phyloP scores from a whole-genome alignment of 1,140 invertebrate genomes.

The Anagrus nilaparvatae region DNA sequence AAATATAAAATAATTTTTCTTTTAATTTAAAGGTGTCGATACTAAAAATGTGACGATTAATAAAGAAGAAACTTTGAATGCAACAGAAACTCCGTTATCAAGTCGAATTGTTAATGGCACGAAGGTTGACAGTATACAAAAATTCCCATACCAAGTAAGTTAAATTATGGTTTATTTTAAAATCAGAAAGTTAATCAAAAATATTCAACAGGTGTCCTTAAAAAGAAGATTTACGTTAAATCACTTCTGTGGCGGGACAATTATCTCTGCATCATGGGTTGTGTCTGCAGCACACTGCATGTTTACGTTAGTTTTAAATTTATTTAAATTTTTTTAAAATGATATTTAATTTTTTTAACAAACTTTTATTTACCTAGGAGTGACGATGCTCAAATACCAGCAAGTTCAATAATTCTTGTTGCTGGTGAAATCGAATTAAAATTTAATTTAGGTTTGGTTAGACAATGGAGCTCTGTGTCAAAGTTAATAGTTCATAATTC shows the following conservation, averaged over 20 bases:
- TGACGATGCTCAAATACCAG: too few relatives aligned
- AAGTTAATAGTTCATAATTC: constrained; percentile 1
- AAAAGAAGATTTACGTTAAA: constrained; percentile 7
- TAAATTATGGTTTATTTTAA: too few relatives aligned
- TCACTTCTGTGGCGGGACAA: constrained; percentile 14
- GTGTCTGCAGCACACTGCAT: constrained; percentile 11
- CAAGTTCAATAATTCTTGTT: constrained; percentile 2
- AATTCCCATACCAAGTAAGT: constrained; percentile 14
- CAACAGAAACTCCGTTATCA: too few relatives aligned
- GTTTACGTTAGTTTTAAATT: constrained; percentile 4
- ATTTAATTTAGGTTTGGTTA: background rate
- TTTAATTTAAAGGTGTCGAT: too few relatives aligned
- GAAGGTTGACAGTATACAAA: background rate
- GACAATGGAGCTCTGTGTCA: constrained; percentile 5
- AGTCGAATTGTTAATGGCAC: constrained; percentile 13
- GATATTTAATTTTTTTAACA: too few relatives aligned
- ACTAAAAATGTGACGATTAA: too few relatives aligned
- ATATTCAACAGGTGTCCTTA: constrained; percentile 13
- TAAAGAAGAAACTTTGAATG: too few relatives aligned
- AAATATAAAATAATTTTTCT: too few relatives aligned
- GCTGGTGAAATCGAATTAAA: constrained; percentile 12
- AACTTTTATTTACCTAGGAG: too few relatives aligned
- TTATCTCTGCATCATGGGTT: constrained; percentile 5
- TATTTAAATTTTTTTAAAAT: too few relatives aligned
- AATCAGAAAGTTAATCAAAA: too few relatives aligned